Evolutionary conservation across 2,888 invertebrate genomes (phyloP).

Genomic region (Caenorhabditis sinica): DNA sequence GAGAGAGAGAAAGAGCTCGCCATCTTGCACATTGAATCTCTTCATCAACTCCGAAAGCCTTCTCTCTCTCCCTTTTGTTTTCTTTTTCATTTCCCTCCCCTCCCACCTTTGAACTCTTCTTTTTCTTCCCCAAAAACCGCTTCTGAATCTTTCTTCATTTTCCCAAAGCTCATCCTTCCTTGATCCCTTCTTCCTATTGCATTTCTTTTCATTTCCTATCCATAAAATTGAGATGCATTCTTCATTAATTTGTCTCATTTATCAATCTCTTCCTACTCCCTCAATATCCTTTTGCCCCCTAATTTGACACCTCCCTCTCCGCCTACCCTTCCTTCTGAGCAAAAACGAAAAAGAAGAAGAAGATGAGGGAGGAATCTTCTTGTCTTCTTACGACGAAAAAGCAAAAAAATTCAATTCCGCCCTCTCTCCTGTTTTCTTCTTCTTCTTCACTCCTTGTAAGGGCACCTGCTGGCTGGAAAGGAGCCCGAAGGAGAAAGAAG

Average conservation of each 20-base stretch:
- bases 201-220: neutral
- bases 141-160: neutral
- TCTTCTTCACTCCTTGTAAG: constrained; percentile 55
- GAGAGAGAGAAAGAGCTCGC: neutral
- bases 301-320: neutral
- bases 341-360: constrained; percentile 18
- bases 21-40: constrained; percentile 35
- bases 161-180: neutral
- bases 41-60: constrained; percentile 30
- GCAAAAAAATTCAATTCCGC: constrained; percentile 61
- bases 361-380: constrained; percentile 30
- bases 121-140: constrained; percentile 1
- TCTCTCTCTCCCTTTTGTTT: constrained; percentile 18
- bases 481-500: constrained; percentile 31
- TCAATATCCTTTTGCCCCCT: neutral
- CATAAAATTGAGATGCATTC: too few species aligned
- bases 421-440: constrained; percentile 46
- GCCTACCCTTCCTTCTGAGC: neutral
- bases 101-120: constrained; percentile 23
- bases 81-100: constrained; percentile 15
- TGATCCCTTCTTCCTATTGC: neutral
- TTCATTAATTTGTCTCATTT: neutral
- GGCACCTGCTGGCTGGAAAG: constrained; percentile 64
- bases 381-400: constrained; percentile 4
- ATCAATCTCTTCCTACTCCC: neutral